Base-by-base conservation (phyloP, 2,113 vertebrate species). In the Telmatochromis brichardi region DNA sequence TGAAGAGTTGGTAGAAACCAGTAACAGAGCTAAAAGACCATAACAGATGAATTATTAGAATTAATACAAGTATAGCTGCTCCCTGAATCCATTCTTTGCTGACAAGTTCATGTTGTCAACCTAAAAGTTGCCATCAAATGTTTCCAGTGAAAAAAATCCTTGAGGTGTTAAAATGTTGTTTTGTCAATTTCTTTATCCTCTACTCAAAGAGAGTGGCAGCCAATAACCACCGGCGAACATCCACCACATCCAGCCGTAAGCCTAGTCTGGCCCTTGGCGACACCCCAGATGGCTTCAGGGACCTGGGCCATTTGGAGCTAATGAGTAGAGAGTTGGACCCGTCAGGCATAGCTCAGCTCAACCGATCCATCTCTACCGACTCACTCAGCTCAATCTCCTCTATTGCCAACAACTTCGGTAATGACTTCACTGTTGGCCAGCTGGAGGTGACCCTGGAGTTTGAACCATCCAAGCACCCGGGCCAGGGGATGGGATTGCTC, bases 371-470 rank as follows among this genome's bases (percentile, higher is more conserved):
- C 86, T 99, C 98, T 0, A 98, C 97, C 0, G 99, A 99, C 93
- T 99, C 99, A 0, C 97, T 99, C 89, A 98, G 97, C 95, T 99
- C 98, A 86, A 94, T 99, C 95, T 99, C 99, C 47, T 99, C 99
- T 28, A 97, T 99, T 65, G 98, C 97, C 85, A 98, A 99, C 94
- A 99, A 97, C 90, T 99, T 99, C 1, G 99, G 99, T 89, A 98
- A 99, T 47, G 98, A 99, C 88, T 97, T 97, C 96, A 98, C 97
- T 0, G 97, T 99, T 60, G 99, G 99, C 63, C 98, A 99, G 96
- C 96, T 99, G 93, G 99, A 99, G 95, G 98, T 99, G 85, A 97
- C 95, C 51, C 95, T 99, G 92, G 98, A 98, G 91, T 97, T 98
- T 6, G 96, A 98, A 81, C 53, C 1, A 10, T 89, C 4, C 89